Evolutionary conservation across 92 coral and sea anemone species (phyloP).

Genomic region (Blastomussa wellsi): DNA sequence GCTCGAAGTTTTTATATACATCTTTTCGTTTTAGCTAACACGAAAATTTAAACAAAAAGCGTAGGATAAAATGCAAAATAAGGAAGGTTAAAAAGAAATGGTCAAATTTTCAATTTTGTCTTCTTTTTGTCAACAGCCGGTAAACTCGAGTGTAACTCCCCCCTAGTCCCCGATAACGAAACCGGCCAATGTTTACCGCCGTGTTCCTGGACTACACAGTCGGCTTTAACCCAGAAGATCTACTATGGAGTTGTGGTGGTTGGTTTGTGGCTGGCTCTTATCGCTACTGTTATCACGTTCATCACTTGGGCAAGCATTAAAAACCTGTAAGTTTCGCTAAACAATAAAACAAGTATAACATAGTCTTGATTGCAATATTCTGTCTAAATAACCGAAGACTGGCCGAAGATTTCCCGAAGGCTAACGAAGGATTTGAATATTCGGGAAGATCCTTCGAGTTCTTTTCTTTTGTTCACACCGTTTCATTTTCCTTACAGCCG

Average conservation of each 20-base stretch:
- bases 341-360: background rate
- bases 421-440: background rate
- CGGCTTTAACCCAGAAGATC: constrained; percentile 49
- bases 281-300: constrained; percentile 73
- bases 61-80: background rate
- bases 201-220: constrained; percentile 87
- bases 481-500: constrained; percentile 58
- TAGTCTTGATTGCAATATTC: background rate
- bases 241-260: constrained; percentile 74
- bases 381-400: background rate
- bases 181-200: constrained; percentile 75
- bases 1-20: too few relatives aligned
- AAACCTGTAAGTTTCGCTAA: constrained; percentile 66
- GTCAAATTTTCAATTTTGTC: background rate
- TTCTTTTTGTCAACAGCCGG: constrained; percentile 38
- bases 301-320: constrained; percentile 80
- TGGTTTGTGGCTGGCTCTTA: constrained; percentile 81
- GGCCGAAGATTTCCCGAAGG: background rate
- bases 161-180: constrained; percentile 70
- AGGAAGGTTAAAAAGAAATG: background rate
- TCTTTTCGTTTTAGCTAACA: too few relatives aligned
- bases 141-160: constrained; percentile 56
- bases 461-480: background rate
- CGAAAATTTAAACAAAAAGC: background rate
- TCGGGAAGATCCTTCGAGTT: too few relatives aligned